Base-by-base conservation (phyloP, 2,113 vertebrate species). In the Elaphurus davidianus region DNA sequence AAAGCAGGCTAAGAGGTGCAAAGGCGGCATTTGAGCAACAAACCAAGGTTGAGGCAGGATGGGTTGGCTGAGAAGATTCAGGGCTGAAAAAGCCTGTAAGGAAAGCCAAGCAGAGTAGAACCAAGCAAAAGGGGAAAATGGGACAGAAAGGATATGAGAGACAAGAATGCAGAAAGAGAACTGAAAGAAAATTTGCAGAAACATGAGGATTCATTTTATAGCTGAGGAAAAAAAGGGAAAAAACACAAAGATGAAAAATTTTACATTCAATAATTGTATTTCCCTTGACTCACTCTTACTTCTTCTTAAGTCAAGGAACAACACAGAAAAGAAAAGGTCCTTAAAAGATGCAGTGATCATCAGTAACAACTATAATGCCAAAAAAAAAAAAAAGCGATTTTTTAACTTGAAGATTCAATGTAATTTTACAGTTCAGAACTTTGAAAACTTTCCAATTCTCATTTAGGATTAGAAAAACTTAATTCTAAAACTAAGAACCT, bases 351-450 rank as follows among this genome's bases (percentile, higher is more conserved):
- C 47, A 87, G 45, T 43, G 36, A 88, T 92, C 45, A 30, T 89
- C 45, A 57, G 36, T 64, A 88, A 86, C 47, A 90, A 30, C 54
- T 33, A 52, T 33, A 10, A 90, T 67, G n/a, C 62, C 89, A 93
- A 93, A n/a, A 93, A 71, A 11, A 95, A 95, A 71, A 67, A 45
- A 45, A 71, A 4, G 7, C 33, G 23, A 81, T n/a, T 87, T 62
- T 71, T 15, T 92, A 97, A 94, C n/a, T 79, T 86, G 79, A 47
- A 88, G 28, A 86, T 33, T 54, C 83, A 85, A 50, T 15, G 43
- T 88, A 78, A 83, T 79, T 97, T 82, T 71, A 92, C 25, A 94
- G 86, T 88, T 27, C 86, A 78, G 23, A 57, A 87, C 78, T 87
- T 19, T 92, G 27, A 92, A 89, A 60, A 45, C 14, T 91, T 96